Percentiles rank a stretch among this genome's conserved stretches.
Conservation (phyloP, 2,888 invertebrate species). For the Melanotus villosus region DNA sequence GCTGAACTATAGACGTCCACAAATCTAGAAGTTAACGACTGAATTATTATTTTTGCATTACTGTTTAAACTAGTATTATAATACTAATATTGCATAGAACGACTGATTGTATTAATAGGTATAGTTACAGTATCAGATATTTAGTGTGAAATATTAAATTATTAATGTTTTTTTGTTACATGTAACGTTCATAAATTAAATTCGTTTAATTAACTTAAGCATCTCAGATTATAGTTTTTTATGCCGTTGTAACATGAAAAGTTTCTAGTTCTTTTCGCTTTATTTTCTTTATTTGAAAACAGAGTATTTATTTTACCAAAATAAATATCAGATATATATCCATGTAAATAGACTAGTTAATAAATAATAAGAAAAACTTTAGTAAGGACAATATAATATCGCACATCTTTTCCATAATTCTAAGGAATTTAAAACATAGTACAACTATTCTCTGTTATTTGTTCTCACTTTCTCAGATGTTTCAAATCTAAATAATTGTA, state of each 20-base stretch:
- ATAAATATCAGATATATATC: background rate
- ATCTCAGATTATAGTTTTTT: too few species aligned
- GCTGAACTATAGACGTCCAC: slow-evolving; percentile 44
- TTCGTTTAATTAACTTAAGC: too few species aligned
- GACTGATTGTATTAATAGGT: slow-evolving; percentile 50
- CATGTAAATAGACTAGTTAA: background rate
- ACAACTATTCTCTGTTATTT: background rate
- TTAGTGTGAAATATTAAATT: slow-evolving; percentile 25
- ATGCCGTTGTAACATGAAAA: background rate
- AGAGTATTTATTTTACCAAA: slow-evolving; percentile 24
- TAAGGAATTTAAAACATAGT: slow-evolving; percentile 8
- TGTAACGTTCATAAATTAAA: background rate
- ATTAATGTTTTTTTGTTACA: slow-evolving; percentile 15
- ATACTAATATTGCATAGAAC: slow-evolving; percentile 40
- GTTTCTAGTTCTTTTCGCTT: background rate
- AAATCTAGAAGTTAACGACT: slow-evolving; percentile 46
- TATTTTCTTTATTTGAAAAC: background rate
- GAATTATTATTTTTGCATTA: slow-evolving; percentile 50
- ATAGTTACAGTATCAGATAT: slow-evolving; percentile 42
- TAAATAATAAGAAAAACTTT: background rate
- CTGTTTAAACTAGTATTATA: slow-evolving; percentile 38
- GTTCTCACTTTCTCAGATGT: background rate
- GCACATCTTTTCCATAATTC: slow-evolving; percentile 9
- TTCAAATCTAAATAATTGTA: background rate
- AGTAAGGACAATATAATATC: slow-evolving; percentile 9